Conservation (phyloP, 2,113 vertebrate species). For the Myotis davidii region DNA sequence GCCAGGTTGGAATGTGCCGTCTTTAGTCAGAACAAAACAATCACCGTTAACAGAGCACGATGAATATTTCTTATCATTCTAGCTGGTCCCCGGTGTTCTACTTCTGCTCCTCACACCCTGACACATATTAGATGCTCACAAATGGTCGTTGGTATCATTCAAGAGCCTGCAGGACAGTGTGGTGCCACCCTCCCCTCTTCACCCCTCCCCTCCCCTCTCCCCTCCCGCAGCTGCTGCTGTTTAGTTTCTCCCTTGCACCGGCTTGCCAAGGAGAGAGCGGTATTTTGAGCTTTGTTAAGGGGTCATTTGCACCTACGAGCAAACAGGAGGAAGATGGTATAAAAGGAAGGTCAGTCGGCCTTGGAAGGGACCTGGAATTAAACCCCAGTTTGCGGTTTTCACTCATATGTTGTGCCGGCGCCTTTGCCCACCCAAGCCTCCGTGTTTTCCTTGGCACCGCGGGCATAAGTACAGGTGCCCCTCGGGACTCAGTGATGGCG, state of each 20-base stretch:
- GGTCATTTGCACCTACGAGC: neutral
- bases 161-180: neutral
- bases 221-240: neutral
- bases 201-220: neutral
- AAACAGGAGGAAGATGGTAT: neutral
- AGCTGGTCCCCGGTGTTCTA: too few relatives aligned
- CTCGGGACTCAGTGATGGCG: neutral
- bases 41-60: too few relatives aligned
- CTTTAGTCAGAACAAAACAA: too few relatives aligned
- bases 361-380: neutral
- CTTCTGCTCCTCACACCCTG: too few relatives aligned
- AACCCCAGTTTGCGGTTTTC: accelerated
- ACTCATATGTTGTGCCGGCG: too few relatives aligned
- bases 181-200: neutral
- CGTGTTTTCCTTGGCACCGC: neutral
- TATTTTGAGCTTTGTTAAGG: neutral
- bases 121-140: neutral
- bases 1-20: too few relatives aligned
- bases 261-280: neutral
- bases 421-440: neutral
- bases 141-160: neutral
- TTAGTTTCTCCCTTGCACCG: neutral
- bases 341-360: neutral
- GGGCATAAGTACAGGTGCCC: neutral
- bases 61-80: too few relatives aligned